phyloP scores from a whole-genome alignment of 2,797 vertebrate genomes.

The Buceros bicornis region DNA sequence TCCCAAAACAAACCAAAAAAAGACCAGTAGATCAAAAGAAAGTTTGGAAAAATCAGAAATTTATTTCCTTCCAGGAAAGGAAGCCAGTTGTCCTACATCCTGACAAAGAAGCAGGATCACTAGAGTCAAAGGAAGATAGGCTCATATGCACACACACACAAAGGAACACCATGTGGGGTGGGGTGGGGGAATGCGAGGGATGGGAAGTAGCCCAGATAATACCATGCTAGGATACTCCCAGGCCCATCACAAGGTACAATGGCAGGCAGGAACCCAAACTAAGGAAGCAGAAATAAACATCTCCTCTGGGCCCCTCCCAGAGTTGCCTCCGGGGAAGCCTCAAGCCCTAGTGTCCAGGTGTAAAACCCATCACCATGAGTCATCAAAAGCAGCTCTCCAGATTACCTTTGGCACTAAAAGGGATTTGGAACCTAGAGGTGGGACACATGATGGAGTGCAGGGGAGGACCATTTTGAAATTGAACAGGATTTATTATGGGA shows the following conservation, averaged over 20 bases:
- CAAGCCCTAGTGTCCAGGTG: accelerated
- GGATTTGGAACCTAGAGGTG: not conserved
- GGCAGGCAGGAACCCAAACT: not conserved
- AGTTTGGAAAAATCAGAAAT: not conserved
- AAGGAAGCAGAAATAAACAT: not conserved
- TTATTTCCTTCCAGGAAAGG: not conserved
- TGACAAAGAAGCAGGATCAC: not conserved
- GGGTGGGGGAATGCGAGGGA: accelerated
- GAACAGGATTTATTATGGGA: not conserved
- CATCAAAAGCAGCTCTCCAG: not conserved
- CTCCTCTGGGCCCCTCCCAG: not conserved
- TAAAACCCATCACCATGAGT: not conserved
- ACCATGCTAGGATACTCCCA: not conserved
- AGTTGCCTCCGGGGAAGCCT: not conserved
- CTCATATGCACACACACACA: not conserved
- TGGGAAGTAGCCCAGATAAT: not conserved
- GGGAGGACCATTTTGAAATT: not conserved
- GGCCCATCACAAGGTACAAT: not conserved
- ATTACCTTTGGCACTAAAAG: too few species aligned
- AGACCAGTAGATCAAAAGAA: not conserved
- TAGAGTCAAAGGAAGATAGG: not conserved
- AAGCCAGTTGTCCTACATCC: not conserved
- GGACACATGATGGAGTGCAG: not conserved
- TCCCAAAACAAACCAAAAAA: not conserved
- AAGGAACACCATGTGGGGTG: not conserved